Evolutionary conservation across 2,888 invertebrate genomes (phyloP).

Genomic region (Dusona sp.): DNA sequence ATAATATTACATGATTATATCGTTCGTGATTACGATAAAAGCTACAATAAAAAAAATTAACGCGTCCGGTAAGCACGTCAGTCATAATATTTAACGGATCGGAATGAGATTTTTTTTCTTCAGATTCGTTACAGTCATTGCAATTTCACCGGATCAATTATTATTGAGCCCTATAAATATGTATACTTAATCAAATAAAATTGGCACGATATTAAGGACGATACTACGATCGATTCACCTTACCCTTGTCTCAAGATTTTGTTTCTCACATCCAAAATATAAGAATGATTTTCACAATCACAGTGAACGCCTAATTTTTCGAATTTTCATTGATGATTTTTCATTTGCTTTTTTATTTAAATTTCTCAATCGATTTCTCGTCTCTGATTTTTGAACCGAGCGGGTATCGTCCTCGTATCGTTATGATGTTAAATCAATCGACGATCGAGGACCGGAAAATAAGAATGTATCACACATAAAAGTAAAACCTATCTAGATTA

Average conservation of each 20-base stretch:
- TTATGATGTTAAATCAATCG: conserved; percentile 8
- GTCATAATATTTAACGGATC: conserved; percentile 53
- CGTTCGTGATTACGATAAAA: conserved; percentile 53
- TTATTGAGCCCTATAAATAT: conserved; percentile 36
- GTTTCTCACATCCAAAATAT: conserved; percentile 18
- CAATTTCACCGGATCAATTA: conserved; percentile 60
- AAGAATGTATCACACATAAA: neutral
- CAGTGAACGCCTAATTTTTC: conserved; percentile 35
- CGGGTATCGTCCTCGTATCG: conserved; percentile 67
- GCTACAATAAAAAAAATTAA: conserved; percentile 61
- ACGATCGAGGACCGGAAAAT: conserved; percentile 41
- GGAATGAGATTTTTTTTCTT: conserved; percentile 50
- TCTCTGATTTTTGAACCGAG: conserved; percentile 53
- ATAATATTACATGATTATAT: conserved; percentile 52
- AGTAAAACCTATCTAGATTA: neutral
- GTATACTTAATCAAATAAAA: conserved; percentile 49
- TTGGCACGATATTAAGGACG: conserved; percentile 69
- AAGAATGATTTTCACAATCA: conserved; percentile 42
- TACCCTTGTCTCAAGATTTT: neutral
- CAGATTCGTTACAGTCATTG: conserved; percentile 61
- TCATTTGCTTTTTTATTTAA: neutral
- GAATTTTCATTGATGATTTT: neutral
- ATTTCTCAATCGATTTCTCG: conserved; percentile 2
- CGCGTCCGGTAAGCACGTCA: conserved; percentile 65
- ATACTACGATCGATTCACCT: conserved; percentile 63